Evolutionary conservation across 1,140 invertebrate species (phyloP).

Genomic region (Delia radicum): DNA sequence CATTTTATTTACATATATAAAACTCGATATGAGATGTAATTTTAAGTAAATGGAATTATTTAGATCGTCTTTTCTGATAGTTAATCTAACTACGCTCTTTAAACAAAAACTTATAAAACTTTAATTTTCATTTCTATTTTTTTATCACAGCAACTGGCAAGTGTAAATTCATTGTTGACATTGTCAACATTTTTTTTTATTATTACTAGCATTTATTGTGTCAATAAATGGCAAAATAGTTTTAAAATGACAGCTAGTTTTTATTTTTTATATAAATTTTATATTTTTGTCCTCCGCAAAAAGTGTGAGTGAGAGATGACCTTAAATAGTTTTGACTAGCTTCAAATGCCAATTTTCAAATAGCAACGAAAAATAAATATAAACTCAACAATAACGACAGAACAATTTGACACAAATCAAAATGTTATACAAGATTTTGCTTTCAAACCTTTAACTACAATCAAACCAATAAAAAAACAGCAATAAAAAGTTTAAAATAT

Average conservation of each 20-base stretch:
- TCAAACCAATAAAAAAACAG: neutral
- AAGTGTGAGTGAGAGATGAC: neutral
- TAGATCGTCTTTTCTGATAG: neutral
- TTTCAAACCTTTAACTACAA: constrained; percentile 4
- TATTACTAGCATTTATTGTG: constrained; percentile 14
- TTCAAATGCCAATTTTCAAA: neutral
- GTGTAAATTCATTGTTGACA: constrained; percentile 23
- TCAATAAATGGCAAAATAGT: constrained; percentile 21
- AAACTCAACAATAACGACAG: neutral
- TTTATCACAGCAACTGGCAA: constrained; percentile 14
- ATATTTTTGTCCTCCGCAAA: neutral
- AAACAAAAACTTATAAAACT: neutral
- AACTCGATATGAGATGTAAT: no score
- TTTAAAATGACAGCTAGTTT: constrained; percentile 9
- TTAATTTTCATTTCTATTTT: neutral
- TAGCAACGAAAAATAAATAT: neutral
- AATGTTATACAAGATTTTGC: constrained; percentile 23
- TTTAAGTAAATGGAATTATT: no score
- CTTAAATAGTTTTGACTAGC: constrained; percentile 13
- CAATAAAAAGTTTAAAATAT: no score
- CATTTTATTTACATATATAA: no score
- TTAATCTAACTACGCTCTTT: neutral
- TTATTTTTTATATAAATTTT: neutral
- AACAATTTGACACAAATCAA: constrained; percentile 17
- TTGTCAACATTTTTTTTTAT: constrained; percentile 19